A percentile compares a stretch with the other conserved stretches of the same genome.
These are phyloP conservation scores for Psilopsiagon aymara DNA, from an alignment of 2,113 vertebrate species.

Conservation along the genomic window DNA sequence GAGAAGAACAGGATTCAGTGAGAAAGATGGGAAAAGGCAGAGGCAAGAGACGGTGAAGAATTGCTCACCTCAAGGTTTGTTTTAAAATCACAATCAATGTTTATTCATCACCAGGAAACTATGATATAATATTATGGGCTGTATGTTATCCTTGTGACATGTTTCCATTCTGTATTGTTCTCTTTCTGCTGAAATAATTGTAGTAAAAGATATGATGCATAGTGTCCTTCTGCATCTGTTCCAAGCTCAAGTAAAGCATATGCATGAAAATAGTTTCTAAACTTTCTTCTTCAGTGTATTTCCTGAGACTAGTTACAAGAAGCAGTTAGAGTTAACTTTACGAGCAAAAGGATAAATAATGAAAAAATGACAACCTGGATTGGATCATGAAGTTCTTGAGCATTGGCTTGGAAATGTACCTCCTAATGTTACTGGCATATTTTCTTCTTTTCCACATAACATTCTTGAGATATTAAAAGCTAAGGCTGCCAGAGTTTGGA, in stretches of 20 bases:
- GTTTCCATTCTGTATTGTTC: background rate
- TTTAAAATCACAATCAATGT: background rate
- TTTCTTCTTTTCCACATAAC: background rate
- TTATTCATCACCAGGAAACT: background rate
- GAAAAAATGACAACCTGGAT: background rate
- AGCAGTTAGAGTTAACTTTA: background rate
- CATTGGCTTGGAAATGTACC: background rate
- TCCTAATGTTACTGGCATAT: background rate
- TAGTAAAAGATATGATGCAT: background rate
- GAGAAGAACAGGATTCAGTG: rapidly evolving
- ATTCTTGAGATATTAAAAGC: background rate
- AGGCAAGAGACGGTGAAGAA: background rate
- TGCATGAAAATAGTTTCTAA: background rate
- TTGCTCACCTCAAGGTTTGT: background rate
- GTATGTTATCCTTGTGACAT: background rate
- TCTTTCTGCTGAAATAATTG: background rate
- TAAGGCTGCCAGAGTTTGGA: background rate
- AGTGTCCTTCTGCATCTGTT: background rate
- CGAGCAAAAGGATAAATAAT: background rate
- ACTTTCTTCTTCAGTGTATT: background rate
- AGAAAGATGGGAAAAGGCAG: background rate
- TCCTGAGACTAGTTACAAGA: background rate
- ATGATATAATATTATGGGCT: background rate
- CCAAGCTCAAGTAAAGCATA: background rate
- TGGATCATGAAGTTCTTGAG: background rate